A percentile compares a stretch with the other conserved stretches of the same genome.
Evolutionary conservation across 1,140 invertebrate species (phyloP).

Genomic region (Venturia canescens): DNA sequence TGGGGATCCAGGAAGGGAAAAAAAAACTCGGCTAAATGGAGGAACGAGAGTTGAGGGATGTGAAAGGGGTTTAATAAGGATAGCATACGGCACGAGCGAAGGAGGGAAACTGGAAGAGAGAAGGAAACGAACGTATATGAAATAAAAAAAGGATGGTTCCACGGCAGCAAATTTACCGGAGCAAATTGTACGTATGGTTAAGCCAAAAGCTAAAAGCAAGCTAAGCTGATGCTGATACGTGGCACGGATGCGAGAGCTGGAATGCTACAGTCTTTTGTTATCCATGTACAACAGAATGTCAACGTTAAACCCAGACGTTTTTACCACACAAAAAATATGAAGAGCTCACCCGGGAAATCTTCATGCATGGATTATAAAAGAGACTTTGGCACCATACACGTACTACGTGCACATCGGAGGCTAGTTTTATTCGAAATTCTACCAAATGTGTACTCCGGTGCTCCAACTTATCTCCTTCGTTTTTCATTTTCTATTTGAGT

Average conservation of each 20-base stretch:
- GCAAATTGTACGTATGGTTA: neutral
- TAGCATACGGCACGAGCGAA: neutral
- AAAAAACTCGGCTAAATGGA: neutral
- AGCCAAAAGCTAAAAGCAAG: neutral
- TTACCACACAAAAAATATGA: neutral
- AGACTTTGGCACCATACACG: neutral
- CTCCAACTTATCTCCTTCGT: neutral
- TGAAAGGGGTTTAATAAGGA: neutral
- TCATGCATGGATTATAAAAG: neutral
- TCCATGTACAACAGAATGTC: neutral
- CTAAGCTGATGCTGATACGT: neutral
- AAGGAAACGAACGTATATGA: neutral
- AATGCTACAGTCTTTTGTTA: constrained; percentile 9
- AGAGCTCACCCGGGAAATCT: neutral
- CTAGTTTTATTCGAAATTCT: neutral
- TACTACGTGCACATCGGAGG: neutral
- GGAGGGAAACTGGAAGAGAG: neutral
- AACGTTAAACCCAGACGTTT: neutral
- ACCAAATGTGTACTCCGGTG: neutral
- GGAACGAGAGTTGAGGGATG: neutral
- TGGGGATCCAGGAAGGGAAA: constrained; percentile 7
- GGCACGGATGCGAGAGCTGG: neutral
- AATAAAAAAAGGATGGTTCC: neutral
- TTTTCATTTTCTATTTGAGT: neutral
- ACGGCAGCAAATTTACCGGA: neutral